Percentiles rank a stretch among this genome's conserved stretches.
These are phyloP conservation scores for Pandion haliaetus DNA, from an alignment of 2,113 vertebrate genomes.

Conservation along the genomic window DNA sequence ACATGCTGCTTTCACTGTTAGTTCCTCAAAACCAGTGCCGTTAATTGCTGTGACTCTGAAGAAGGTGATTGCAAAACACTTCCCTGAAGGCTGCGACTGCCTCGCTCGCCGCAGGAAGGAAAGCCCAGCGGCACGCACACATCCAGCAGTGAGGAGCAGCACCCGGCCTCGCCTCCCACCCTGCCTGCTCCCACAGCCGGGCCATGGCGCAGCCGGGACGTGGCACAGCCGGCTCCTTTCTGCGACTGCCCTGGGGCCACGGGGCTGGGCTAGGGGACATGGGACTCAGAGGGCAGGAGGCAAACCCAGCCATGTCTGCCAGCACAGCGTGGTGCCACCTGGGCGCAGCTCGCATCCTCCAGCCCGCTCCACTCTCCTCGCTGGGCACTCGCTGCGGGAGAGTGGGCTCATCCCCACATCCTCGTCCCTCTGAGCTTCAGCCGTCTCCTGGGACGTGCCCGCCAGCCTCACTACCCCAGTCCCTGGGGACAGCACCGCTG, in stretches of 20 bases:
- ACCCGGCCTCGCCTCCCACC: not conserved
- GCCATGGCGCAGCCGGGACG: fast-evolving
- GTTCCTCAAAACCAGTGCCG: conserved; percentile 64
- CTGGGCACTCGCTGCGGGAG: fast-evolving
- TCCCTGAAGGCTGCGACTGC: conserved; percentile 44
- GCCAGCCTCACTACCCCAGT: fast-evolving
- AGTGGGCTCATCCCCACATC: not conserved
- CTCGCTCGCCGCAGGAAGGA: not conserved
- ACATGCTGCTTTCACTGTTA: conserved; percentile 36
- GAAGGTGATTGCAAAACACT: conserved; percentile 70
- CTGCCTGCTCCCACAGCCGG: not conserved
- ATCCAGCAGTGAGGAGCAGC: not conserved
- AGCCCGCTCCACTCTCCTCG: fast-evolving
- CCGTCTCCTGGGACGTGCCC: not conserved
- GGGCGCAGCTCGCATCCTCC: not conserved
- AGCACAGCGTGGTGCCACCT: fast-evolving
- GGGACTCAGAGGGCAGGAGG: not conserved
- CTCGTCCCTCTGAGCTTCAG: not conserved
- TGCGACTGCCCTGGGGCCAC: not conserved
- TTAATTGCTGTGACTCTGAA: conserved; percentile 60
- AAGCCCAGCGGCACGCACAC: not conserved
- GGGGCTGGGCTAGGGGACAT: not conserved
- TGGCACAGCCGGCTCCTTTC: not conserved
- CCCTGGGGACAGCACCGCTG: not conserved
- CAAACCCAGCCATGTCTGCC: not conserved